These are phyloP conservation scores for Pelochelys cantorii DNA, from an alignment of 2,797 vertebrate species.

Conservation along the genomic window DNA sequence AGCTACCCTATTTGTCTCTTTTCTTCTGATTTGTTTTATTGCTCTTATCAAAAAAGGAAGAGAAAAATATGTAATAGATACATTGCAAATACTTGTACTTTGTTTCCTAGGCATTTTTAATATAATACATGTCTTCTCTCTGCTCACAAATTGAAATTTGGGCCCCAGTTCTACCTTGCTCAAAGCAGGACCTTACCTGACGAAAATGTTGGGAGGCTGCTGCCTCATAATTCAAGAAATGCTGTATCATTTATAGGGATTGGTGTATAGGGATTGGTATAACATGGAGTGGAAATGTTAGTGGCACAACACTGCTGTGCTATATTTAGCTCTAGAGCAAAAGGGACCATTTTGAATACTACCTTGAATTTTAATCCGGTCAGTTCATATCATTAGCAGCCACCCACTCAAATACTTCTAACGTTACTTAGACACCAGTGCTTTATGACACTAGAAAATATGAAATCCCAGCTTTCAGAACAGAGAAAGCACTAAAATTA, in stretches of 20 bases:
- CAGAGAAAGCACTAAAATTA: neutral
- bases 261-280: too few species aligned
- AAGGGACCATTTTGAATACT: neutral
- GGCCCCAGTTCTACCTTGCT: neutral
- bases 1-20: neutral
- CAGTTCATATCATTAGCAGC: neutral
- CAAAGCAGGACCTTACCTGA: neutral
- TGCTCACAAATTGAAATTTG: neutral
- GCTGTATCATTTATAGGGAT: neutral
- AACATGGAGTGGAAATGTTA: neutral
- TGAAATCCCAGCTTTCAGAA: neutral
- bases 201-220: neutral
- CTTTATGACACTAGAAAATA: neutral
- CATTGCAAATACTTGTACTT: neutral
- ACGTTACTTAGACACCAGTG: neutral
- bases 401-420: neutral
- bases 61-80: neutral
- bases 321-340: neutral
- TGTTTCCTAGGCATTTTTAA: too few species aligned
- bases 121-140: neutral
- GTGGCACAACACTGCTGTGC: neutral
- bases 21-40: neutral
- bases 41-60: neutral
- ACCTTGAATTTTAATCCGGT: neutral
- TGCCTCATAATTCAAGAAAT: neutral